Evolutionary conservation across 2,888 invertebrate genomes (phyloP).

Genomic region (Dilophus febrilis): DNA sequence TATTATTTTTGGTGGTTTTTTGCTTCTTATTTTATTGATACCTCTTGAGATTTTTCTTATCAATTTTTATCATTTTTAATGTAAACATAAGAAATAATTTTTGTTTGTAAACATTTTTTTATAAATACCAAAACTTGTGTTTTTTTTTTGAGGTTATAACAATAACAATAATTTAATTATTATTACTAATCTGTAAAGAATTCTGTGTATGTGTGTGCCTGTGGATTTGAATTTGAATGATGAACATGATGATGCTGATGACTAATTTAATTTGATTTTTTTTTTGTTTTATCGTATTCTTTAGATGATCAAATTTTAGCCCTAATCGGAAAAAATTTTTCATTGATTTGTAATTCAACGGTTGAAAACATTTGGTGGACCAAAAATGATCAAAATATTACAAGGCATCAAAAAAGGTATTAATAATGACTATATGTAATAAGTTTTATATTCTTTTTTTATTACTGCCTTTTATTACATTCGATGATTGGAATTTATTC

Average conservation of each 20-base stretch:
- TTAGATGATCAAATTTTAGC: slow-evolving; percentile 4
- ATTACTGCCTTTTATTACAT: no score
- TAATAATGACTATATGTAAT: slow-evolving; percentile 5
- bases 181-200: no score
- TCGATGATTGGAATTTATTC: background rate
- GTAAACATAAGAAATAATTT: no score
- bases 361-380: slow-evolving; percentile 40
- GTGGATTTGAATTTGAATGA: no score
- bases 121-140: background rate
- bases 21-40: no score
- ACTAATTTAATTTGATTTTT: background rate
- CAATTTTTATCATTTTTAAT: no score
- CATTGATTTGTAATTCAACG: slow-evolving; percentile 36
- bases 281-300: no score
- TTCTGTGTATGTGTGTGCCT: no score
- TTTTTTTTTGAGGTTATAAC: background rate
- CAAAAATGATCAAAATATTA: slow-evolving; percentile 36
- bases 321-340: slow-evolving; percentile 31
- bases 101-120: no score
- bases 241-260: background rate
- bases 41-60: no score
- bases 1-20: no score
- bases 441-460: background rate
- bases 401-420: slow-evolving; percentile 33
- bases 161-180: background rate